A percentile compares a stretch with the other conserved stretches of the same genome.
Conservation (phyloP, 2,888 invertebrate genomes). For the Troglohyphantes excavatus region DNA sequence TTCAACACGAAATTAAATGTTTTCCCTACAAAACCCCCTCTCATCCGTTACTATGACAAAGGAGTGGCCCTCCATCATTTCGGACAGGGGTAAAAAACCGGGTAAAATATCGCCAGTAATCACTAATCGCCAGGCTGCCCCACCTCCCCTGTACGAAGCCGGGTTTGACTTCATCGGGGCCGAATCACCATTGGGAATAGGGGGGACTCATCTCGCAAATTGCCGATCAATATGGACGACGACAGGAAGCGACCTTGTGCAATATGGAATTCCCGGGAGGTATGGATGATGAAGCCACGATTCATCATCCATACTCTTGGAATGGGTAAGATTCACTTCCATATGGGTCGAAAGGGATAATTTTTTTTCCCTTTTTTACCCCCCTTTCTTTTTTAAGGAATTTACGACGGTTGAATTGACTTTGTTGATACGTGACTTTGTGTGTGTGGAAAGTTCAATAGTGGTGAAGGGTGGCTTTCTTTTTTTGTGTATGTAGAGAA, state of each 20-base stretch:
- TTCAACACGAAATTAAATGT: slow-evolving; percentile 46
- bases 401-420: too few relatives aligned
- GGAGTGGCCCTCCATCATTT: slow-evolving; percentile 48
- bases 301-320: slow-evolving; percentile 50
- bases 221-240: slow-evolving; percentile 72
- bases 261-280: slow-evolving; percentile 29
- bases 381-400: too few relatives aligned
- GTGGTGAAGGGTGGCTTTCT: too few relatives aligned
- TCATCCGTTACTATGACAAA: slow-evolving; percentile 42
- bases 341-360: too few relatives aligned
- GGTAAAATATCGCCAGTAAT: slow-evolving; percentile 62
- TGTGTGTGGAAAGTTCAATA: too few relatives aligned
- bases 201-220: slow-evolving; percentile 70
- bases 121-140: slow-evolving; percentile 65
- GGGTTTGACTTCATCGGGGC: slow-evolving; percentile 65
- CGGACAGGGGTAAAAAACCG: slow-evolving; percentile 15
- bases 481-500: too few relatives aligned
- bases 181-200: slow-evolving; percentile 50
- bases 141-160: slow-evolving; percentile 10
- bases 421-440: too few relatives aligned
- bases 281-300: slow-evolving; percentile 49
- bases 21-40: slow-evolving; percentile 15
- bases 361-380: too few relatives aligned
- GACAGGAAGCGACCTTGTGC: slow-evolving; percentile 49
- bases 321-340: slow-evolving; percentile 21